Conservation (phyloP, 1,140 invertebrate species). For the Batillaria attramentaria region DNA sequence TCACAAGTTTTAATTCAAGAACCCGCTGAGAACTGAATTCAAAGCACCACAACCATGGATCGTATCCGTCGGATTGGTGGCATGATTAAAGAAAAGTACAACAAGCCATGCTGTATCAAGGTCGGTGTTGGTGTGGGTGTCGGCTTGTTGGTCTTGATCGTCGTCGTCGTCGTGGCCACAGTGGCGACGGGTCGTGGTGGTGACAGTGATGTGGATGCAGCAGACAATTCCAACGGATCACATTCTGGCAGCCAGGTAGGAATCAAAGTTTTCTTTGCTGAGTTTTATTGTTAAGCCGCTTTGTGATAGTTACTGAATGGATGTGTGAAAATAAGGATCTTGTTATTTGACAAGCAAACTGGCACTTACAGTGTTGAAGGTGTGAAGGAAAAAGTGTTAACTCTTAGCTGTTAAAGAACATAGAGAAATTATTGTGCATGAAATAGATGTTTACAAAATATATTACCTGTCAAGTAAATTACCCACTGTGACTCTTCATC, state of each 20-base stretch:
- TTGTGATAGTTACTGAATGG: neutral
- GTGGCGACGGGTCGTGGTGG: neutral
- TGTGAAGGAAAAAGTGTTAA: neutral
- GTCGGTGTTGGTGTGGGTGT: constrained; percentile 10
- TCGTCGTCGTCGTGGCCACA: constrained; percentile 9
- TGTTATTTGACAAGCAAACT: neutral
- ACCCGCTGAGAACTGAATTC: no score
- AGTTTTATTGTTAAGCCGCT: neutral
- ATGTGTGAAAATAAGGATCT: neutral
- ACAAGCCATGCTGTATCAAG: constrained; percentile 24
- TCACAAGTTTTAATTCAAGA: no score
- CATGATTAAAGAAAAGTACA: constrained; percentile 8
- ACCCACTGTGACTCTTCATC: no score
- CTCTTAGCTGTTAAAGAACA: no score
- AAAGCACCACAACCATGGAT: no score
- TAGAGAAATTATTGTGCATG: no score
- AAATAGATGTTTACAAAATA: no score
- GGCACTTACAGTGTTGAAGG: neutral
- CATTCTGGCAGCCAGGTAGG: neutral
- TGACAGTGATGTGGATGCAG: neutral
- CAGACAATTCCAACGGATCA: neutral
- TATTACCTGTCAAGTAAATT: no score
- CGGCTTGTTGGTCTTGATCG: neutral
- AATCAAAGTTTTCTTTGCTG: neutral
- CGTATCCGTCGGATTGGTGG: no score